Evolutionary conservation across 2,113 vertebrate species (phyloP), one percentile per base, ranked within the genome.

Genomic region (Amphilophus citrinellus): DNA sequence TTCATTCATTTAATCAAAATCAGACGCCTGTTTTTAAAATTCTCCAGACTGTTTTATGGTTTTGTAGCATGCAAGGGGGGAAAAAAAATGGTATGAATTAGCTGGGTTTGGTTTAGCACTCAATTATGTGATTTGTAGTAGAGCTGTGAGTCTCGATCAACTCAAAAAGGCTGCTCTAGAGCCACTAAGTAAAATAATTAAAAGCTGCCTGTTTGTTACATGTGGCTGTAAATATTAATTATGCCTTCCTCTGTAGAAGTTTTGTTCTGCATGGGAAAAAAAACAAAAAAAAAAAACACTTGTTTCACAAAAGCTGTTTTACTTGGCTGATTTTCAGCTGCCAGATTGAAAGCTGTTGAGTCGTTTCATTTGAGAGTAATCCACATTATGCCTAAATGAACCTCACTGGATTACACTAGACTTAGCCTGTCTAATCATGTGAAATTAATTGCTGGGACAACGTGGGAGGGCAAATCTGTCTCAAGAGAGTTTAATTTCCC

Each of bases 361-460:
- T 89, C 61, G 63, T 89, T 87, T 58, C 76, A 30, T 80, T 89
- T 88, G 30, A 65, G 13, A 77, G 61, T 91, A 89, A 93, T 91
- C 86, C 87, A 84, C 82, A 85, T 90, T 78, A 88, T 82, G 47
- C 80, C 75, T 17, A 76, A 84, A 90, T 80, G 71, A 89, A 76
- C 68, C 58, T 82, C 76, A 37, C 11, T 1, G 85, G 88, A 88
- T 94, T 92, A 90, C 79, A 66, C 47, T 37, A 58, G 88, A 79
- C 83, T 92, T 87, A 93, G 86, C 76, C 61, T 47, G 13, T 58
- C 85, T 85, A 85, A 87, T 93, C 90, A 93, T 91, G 88, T 91
- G 91, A 92, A 94, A 91, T 94, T 20, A 92, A 94, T 92, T 86
- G 81, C 84, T 61, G 80, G 32, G 86, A 86, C 89, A 82, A 89